phyloP scores from a whole-genome alignment of 2,888 invertebrate genomes.

The Hirtodrosophila histrioides region DNA sequence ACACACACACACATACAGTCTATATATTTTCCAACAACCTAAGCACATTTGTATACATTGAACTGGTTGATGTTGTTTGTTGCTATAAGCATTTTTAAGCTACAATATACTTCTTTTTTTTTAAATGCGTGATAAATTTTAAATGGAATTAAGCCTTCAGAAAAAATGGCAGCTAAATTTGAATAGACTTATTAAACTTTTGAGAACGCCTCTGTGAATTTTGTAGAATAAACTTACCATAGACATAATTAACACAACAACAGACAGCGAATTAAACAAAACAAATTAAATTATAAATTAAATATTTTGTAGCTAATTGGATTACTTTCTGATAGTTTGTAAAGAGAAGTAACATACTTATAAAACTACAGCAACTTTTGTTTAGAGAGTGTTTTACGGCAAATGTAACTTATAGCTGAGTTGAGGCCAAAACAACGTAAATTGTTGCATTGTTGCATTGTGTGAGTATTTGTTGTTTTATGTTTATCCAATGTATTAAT shows the following conservation, averaged over 20 bases:
- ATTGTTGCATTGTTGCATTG: slow-evolving; percentile 66
- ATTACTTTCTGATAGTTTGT: too few relatives aligned
- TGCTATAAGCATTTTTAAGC: too few relatives aligned
- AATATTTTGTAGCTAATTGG: not conserved
- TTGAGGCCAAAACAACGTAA: slow-evolving; percentile 64
- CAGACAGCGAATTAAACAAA: too few relatives aligned
- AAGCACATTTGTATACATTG: slow-evolving; percentile 12
- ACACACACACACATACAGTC: slow-evolving; percentile 29
- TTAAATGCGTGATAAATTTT: not conserved
- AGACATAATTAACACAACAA: too few relatives aligned
- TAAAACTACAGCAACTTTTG: slow-evolving; percentile 1
- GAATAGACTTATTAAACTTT: too few relatives aligned
- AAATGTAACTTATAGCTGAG: slow-evolving; percentile 59
- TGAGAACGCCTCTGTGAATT: too few relatives aligned
- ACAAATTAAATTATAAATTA: not conserved
- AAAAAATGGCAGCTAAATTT: slow-evolving; percentile 35
- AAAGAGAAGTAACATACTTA: slow-evolving; percentile 2
- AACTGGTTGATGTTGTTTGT: slow-evolving; percentile 5
- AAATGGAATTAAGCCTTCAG: too few relatives aligned
- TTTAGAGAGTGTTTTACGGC: slow-evolving; percentile 9
- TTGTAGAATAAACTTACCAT: too few relatives aligned
- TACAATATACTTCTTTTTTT: too few relatives aligned
- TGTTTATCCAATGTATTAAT: not conserved
- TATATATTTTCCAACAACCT: slow-evolving; percentile 2
- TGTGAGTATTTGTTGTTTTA: slow-evolving; percentile 68